phyloP scores from a whole-genome alignment of 1,140 invertebrate genomes.

The Liolophura sinensis region DNA sequence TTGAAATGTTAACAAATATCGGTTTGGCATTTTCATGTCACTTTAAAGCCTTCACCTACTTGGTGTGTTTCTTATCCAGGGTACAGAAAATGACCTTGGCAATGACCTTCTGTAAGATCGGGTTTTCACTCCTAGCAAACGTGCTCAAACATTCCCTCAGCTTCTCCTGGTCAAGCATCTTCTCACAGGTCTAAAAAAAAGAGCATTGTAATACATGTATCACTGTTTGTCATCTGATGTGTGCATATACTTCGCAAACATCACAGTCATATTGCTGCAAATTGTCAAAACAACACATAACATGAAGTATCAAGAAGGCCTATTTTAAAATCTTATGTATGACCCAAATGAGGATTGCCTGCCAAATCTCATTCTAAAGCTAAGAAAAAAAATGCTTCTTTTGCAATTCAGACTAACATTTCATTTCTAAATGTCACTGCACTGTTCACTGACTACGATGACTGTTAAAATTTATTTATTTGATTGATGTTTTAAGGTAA shows the following conservation, averaged over 20 bases:
- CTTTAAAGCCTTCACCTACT: constrained; percentile 23
- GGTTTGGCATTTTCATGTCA: no score
- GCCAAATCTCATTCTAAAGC: no score
- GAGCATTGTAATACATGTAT: not conserved
- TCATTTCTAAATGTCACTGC: no score
- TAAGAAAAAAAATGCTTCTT: no score
- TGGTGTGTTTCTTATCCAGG: constrained; percentile 35
- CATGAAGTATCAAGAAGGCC: no score
- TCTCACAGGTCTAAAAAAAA: constrained; percentile 41
- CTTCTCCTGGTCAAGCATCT: constrained; percentile 27
- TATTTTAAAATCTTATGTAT: no score
- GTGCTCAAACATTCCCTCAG: constrained; percentile 34
- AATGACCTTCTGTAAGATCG: constrained; percentile 54
- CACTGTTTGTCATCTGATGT: not conserved
- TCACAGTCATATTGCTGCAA: not conserved
- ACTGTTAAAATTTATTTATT: no score
- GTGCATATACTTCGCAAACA: not conserved
- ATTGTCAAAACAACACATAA: not conserved
- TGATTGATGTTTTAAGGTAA: no score
- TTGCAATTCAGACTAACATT: no score
- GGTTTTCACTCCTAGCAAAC: constrained; percentile 38
- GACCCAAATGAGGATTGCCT: no score
- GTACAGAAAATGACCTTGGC: constrained; percentile 49
- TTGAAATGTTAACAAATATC: not conserved
- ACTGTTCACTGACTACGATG: no score